Percentiles rank a stretch among this genome's conserved stretches.
Evolutionary conservation across 1,140 invertebrate genomes (phyloP).

Genomic region (Calycopis cecrops): DNA sequence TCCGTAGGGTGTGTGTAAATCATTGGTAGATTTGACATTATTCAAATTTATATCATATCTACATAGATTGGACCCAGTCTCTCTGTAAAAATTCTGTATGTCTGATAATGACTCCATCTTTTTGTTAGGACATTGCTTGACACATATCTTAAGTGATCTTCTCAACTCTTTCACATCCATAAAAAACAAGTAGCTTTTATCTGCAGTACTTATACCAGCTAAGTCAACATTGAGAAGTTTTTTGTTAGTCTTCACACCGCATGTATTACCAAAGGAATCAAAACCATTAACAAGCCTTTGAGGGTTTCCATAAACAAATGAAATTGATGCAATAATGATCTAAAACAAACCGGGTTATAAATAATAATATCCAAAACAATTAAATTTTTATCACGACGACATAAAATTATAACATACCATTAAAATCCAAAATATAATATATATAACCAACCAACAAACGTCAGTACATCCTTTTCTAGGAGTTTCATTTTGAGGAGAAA

Average conservation of each 20-base stretch:
- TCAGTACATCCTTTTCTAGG: conserved; percentile 85
- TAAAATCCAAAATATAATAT: conserved; percentile 89
- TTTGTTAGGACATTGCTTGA: conserved; percentile 88
- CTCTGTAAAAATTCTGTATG: conserved; percentile 83
- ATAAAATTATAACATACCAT: conserved; percentile 81
- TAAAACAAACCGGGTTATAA: conserved; percentile 43
- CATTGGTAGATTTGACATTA: conserved; percentile 44
- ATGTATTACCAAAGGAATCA: conserved; percentile 97
- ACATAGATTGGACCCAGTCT: conserved; percentile 84
- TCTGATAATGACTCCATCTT: conserved; percentile 80
- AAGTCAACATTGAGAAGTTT: conserved; percentile 83
- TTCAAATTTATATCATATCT: conserved; percentile 80
- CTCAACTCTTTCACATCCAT: conserved; percentile 86
- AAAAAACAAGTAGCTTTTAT: conserved; percentile 90
- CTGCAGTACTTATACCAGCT: conserved; percentile 87
- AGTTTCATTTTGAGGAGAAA: conserved; percentile 67
- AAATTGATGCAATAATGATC: conserved; percentile 91
- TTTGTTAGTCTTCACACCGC: conserved; percentile 87
- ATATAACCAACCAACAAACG: conserved; percentile 88
- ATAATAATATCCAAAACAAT: conserved; percentile 2
- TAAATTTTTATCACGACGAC: neutral
- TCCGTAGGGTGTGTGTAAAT: conserved; percentile 78
- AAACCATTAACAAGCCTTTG: conserved; percentile 92
- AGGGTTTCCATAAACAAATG: conserved; percentile 92
- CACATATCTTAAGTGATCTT: conserved; percentile 90